A percentile compares a stretch with the other conserved stretches of the same genome.
Conservation (phyloP, 2,888 invertebrate genomes). For the Parascotia fuliginaria region DNA sequence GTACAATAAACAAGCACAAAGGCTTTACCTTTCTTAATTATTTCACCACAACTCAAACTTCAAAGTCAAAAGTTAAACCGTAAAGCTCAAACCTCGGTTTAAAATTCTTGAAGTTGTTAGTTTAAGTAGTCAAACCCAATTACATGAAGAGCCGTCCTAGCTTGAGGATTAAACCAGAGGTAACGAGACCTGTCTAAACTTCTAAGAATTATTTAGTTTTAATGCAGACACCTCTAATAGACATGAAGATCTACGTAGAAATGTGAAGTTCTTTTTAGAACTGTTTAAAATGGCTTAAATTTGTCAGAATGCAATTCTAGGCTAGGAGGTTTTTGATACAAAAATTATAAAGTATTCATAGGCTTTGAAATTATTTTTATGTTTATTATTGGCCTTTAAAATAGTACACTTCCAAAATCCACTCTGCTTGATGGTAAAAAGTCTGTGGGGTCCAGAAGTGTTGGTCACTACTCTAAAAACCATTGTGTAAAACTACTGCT, state of each 20-base stretch:
- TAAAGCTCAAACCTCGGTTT: not conserved
- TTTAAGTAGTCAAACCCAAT: slow-evolving; percentile 26
- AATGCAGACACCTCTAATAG: not conserved
- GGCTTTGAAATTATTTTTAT: too few relatives aligned
- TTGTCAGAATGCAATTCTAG: too few relatives aligned
- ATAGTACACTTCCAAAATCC: too few relatives aligned
- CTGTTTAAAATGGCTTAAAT: not conserved
- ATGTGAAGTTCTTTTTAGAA: not conserved
- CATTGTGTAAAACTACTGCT: too few relatives aligned
- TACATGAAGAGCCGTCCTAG: slow-evolving; percentile 35
- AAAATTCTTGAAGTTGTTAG: slow-evolving; percentile 14
- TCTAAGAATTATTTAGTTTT: slow-evolving; percentile 24
- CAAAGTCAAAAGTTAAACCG: not conserved
- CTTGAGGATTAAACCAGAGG: slow-evolving; percentile 24
- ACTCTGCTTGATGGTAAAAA: too few relatives aligned
- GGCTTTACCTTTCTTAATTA: too few relatives aligned
- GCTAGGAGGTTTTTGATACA: too few relatives aligned
- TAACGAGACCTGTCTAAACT: slow-evolving; percentile 21
- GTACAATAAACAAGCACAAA: too few relatives aligned
- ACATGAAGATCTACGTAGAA: not conserved
- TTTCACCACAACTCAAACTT: not conserved
- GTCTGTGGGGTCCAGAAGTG: too few relatives aligned
- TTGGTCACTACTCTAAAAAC: too few relatives aligned
- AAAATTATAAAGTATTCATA: too few relatives aligned
- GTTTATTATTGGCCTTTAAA: too few relatives aligned